These are phyloP conservation scores for Hapalemur alaotrensis DNA, from an alignment of 2,797 vertebrate genomes.

Conservation along the genomic window DNA sequence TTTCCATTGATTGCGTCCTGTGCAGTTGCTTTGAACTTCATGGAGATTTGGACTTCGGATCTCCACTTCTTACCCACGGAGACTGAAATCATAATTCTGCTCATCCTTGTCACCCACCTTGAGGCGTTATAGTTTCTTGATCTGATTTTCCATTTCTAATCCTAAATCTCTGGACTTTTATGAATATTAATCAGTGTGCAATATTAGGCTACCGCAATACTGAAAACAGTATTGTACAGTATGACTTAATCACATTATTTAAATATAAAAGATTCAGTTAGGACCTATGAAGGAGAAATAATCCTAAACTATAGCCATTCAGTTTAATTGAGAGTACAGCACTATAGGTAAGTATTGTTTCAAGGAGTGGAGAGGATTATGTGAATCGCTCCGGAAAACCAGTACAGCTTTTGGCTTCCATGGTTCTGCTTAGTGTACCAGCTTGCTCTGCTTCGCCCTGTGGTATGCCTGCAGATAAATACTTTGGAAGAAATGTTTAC, in stretches of 20 bases:
- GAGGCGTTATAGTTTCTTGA: background rate
- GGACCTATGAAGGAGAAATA: slow-evolving; percentile 4
- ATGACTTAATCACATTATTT: background rate
- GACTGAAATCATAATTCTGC: background rate
- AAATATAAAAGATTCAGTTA: background rate
- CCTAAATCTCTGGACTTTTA: background rate
- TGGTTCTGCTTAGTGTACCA: background rate
- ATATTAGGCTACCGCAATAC: background rate
- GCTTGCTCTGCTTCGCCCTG: slow-evolving; percentile 4
- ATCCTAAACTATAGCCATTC: background rate
- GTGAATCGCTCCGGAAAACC: background rate
- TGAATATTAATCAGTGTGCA: slow-evolving; percentile 10
- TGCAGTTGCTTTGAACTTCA: background rate
- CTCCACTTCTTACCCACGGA: background rate
- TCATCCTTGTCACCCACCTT: background rate
- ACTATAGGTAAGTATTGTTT: background rate
- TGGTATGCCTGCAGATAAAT: slow-evolving; percentile 22
- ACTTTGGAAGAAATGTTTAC: slow-evolving; percentile 47
- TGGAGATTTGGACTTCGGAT: background rate
- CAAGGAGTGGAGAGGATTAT: background rate
- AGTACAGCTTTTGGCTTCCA: background rate
- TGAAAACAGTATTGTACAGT: background rate
- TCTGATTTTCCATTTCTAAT: slow-evolving; percentile 26
- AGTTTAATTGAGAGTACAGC: background rate
- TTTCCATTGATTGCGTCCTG: background rate